Conservation (phyloP, 2,888 invertebrate genomes). For the Hyposoter didymator region DNA sequence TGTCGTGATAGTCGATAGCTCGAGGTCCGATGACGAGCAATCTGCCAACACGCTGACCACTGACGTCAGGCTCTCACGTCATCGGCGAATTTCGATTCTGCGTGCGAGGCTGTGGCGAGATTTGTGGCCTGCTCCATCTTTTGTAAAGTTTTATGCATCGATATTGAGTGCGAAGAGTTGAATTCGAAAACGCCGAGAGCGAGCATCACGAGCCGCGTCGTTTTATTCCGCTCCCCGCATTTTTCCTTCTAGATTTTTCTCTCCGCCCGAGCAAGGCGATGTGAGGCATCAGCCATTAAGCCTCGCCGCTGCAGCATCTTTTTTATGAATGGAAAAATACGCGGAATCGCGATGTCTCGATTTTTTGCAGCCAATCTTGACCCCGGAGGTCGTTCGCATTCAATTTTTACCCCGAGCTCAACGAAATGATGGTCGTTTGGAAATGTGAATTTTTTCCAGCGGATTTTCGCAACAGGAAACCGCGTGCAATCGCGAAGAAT, state of each 20-base stretch:
- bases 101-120: not conserved
- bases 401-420: not conserved
- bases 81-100: constrained; percentile 56
- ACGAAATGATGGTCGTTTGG: not conserved
- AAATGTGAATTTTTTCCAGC: not conserved
- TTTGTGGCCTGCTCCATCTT: not conserved
- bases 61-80: constrained; percentile 56
- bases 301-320: constrained; percentile 43
- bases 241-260: constrained; percentile 18
- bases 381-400: not conserved
- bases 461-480: constrained; percentile 37
- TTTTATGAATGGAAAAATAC: constrained; percentile 63
- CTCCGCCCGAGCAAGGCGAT: not conserved
- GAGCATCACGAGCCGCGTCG: not conserved
- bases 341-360: constrained; percentile 8
- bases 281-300: constrained; percentile 34
- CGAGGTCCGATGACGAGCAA: constrained; percentile 24
- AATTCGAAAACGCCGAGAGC: constrained; percentile 20
- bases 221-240: constrained; percentile 29
- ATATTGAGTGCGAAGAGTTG: constrained; percentile 22
- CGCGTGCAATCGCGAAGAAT: not conserved
- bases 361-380: constrained; percentile 23
- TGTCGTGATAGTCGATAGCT: constrained; percentile 51
- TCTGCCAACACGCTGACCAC: constrained; percentile 44
- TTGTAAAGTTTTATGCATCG: constrained; percentile 48